Conservation (phyloP, 2,797 vertebrate species). For the Cyprinella venusta region DNA sequence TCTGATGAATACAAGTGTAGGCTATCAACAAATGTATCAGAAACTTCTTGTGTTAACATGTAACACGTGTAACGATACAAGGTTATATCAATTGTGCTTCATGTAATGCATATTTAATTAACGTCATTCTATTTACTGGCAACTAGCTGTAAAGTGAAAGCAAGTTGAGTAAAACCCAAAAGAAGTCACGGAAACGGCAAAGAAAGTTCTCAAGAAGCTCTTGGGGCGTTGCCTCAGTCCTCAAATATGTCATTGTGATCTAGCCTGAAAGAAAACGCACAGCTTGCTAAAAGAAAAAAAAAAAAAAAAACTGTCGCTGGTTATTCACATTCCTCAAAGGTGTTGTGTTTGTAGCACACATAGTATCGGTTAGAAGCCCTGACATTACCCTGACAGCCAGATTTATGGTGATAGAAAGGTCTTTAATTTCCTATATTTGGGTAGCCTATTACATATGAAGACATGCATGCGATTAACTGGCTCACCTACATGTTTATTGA, state of each 20-base stretch:
- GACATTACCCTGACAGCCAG: too few relatives aligned
- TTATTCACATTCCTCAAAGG: conserved; percentile 2
- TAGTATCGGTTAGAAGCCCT: not conserved
- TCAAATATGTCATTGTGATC: conserved; percentile 30
- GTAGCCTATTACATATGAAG: not conserved
- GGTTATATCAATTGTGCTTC: not conserved
- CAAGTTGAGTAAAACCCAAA: not conserved
- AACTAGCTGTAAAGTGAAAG: not conserved
- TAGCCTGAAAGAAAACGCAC: not conserved
- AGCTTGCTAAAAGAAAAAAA: too few relatives aligned
- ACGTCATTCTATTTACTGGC: not conserved
- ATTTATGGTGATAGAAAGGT: not conserved
- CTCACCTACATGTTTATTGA: not conserved
- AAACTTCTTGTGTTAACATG: conserved; percentile 21
- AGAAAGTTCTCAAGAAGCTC: conserved; percentile 17
- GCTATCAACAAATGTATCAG: not conserved
- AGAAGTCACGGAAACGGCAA: conserved; percentile 19
- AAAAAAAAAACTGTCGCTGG: not conserved
- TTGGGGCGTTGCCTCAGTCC: conserved; percentile 45
- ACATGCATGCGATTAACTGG: not conserved
- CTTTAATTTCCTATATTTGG: not conserved
- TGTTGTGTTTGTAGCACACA: not conserved
- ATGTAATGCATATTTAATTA: not conserved
- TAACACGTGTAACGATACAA: conserved; percentile 3
- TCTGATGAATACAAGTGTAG: not conserved